Evolutionary conservation across 2,113 vertebrate genomes (phyloP), one percentile per base, ranked within the genome.

Genomic region (Drymodes brunneopygia): DNA sequence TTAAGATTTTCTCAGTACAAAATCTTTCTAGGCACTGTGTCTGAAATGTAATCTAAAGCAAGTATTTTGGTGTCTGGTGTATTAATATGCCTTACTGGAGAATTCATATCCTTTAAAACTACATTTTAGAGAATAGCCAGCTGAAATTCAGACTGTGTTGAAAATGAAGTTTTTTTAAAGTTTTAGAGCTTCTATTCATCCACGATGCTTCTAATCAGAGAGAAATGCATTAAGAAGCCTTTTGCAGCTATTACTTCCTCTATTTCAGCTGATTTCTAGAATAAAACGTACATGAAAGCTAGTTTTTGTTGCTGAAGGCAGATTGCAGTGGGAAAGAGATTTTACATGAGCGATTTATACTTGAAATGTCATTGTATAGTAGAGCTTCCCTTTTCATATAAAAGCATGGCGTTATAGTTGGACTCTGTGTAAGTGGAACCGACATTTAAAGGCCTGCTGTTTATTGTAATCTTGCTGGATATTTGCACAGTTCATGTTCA

Each of bases 271-370:
- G 51, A 48, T 10, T 84, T 84, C 47, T 62, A 31, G 57, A 79
- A 51, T 42, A 40, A 60, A 77, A 60, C 16, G 18, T 42, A 33
- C 31, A 10, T 60, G 2, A 2, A 45, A 87, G 45, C 15, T 50
- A 7, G 10, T 15, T 25, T 74, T 79, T 4, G 0, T 79, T 24
- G 24, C 44, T 36, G 73, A 77, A 72, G 33, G 28, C 10, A 27
- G 15, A 48, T 73, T 81, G 67, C 18, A 73, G 21, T 6, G 12
- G n/a, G 18, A 47, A 42, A 12, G 60, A 56, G 25, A 45, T 25
- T 86, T 57, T 60, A 28, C 2, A 0, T 23, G 31, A 38, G 18
- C 0, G 0, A 56, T 89, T 57, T 54, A 20, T n/a, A 1, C 75
- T 71, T 88, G 53, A 64, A 91, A 60, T 74, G 33, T 66, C 28